Conservation (phyloP, 2,113 vertebrate genomes). For the Indicator maculatus region DNA sequence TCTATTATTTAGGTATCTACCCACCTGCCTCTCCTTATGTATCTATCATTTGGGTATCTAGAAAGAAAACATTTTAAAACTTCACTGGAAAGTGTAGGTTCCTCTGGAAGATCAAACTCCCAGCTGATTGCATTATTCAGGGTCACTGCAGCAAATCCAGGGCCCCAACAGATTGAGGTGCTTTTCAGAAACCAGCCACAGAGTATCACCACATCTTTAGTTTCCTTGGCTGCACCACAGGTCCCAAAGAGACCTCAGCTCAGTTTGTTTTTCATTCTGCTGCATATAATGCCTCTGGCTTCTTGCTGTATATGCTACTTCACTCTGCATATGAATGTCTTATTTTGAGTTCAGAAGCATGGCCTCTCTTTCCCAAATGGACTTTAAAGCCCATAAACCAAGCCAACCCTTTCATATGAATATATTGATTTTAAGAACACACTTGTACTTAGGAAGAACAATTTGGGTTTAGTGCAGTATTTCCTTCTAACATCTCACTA, state of each 20-base stretch:
- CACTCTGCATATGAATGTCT: neutral
- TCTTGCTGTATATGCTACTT: neutral
- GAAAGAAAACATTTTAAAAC: neutral
- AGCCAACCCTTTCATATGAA: neutral
- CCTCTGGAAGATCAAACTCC: neutral
- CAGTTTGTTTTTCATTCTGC: conserved; percentile 3
- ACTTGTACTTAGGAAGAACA: neutral
- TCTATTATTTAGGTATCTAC: no score
- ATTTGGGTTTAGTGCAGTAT: neutral
- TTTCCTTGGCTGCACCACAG: neutral
- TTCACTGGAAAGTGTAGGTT: neutral
- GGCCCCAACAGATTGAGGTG: neutral
- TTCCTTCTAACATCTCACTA: neutral
- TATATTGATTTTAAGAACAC: neutral
- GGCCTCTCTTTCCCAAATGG: neutral
- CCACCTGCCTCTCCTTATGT: no score
- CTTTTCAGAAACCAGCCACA: neutral
- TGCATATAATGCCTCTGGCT: neutral
- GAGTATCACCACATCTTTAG: neutral
- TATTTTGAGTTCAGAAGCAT: neutral
- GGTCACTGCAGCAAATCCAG: neutral
- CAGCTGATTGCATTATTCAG: neutral
- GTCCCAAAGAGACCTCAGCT: neutral
- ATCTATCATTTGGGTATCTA: neutral
- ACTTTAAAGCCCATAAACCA: neutral